Base-by-base conservation (phyloP, 2,113 vertebrate species). In the Rhipidura dahli region DNA sequence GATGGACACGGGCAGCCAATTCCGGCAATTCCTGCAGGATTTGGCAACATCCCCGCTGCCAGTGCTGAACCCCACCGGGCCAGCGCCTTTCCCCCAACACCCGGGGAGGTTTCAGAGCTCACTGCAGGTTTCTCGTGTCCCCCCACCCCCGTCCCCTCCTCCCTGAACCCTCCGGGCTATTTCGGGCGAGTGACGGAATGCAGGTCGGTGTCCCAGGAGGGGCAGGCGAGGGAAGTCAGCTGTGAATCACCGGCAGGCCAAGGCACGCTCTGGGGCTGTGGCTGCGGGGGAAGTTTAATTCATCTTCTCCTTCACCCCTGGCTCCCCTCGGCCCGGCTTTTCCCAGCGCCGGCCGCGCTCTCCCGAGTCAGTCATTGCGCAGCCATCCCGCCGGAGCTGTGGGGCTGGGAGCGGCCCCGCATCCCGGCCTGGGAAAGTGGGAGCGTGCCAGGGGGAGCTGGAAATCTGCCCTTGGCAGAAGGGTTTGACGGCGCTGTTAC, bases 301-400 rank as follows among this genome's bases (percentile, higher is more conserved):
- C 96, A 97, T 96, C 93, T 61, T 27, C 66, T 50, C 83, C 95
- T 68, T 83, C 86, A 80, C 87, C 97, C 96, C 82, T 72, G 97
- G 96, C 95, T 92, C 92, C 95, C 72, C 93, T 68, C 53, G 77
- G 94, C 94, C 87, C 95, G 90, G 56, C 88, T 96, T 96, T 96
- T 96, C 96, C 96, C 97, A 96, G 39, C 75, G 45, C 91, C 22
- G 39, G 80, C 53, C 54, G 94, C 93, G 85, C 83, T 91, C 85
- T 95, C 96, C 50, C 96, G n/a, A 89, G 90, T 96, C 96, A 90
- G 89, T 96, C 97, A 86, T 51, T 39, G 85, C 21, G 95, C 81
- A 96, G 96, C 87, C 89, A 97, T 98, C 97, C 97, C 81, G 97
- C 83, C 69, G 70, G 94, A 86, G 97, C 97, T 97, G 97, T 92